These are phyloP conservation scores for Pararge aegeria DNA, from an alignment of 1,140 invertebrate genomes.

Conservation along the genomic window DNA sequence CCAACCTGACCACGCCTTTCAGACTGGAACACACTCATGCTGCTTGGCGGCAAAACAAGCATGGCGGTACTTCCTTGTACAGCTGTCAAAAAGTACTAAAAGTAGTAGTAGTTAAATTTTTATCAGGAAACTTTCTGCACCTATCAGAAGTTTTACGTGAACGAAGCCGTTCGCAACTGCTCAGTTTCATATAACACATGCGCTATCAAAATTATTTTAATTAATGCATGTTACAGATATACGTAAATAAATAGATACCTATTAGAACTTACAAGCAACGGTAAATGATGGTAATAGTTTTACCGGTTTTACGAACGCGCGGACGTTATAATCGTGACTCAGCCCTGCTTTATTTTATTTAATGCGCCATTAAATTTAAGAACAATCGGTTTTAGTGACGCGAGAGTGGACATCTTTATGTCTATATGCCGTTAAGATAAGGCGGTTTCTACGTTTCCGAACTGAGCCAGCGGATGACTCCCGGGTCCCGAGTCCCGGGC, in stretches of 20 bases:
- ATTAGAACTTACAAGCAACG: conserved; percentile 17
- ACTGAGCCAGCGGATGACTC: conserved; percentile 33
- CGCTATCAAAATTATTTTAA: too few species aligned
- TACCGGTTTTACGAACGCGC: conserved; percentile 1
- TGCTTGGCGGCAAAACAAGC: too few species aligned
- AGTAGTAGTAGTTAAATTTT: too few species aligned
- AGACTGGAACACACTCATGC: too few species aligned
- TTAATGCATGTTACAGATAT: too few species aligned
- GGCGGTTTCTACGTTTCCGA: conserved; percentile 38
- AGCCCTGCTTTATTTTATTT: conserved; percentile 42
- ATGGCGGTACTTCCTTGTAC: too few species aligned
- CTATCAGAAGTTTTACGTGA: too few species aligned
- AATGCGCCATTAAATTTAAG: conserved; percentile 72
- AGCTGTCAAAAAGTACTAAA: too few species aligned
- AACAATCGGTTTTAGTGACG: conserved; percentile 73
- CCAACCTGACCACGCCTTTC: too few species aligned
- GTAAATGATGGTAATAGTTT: conserved; percentile 15
- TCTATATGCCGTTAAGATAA: conserved; percentile 67
- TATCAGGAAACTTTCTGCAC: too few species aligned
- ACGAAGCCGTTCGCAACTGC: too few species aligned
- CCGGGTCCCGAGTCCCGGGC: background rate
- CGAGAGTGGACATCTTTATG: conserved; percentile 66
- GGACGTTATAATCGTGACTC: conserved; percentile 26
- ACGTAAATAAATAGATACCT: background rate
- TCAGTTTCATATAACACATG: too few species aligned